These are phyloP conservation scores for Acanthurus tractus DNA, from an alignment of 2,797 vertebrate species.

Conservation along the genomic window DNA sequence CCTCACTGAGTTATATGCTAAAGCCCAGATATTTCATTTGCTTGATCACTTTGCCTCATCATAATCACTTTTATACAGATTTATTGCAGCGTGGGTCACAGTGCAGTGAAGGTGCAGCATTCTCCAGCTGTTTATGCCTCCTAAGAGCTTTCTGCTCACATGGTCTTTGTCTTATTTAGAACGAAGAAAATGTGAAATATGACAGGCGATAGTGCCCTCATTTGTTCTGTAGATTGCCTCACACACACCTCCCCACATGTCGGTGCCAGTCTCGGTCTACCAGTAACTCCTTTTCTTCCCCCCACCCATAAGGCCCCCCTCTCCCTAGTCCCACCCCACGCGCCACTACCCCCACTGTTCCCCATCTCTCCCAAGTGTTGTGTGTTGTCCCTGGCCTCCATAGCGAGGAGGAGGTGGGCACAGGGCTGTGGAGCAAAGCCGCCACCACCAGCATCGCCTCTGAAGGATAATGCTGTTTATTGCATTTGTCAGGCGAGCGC, in stretches of 20 bases:
- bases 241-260: conserved; percentile 83
- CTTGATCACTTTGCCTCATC: conserved; percentile 87
- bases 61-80: conserved; percentile 83
- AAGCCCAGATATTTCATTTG: conserved; percentile 85
- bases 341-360: conserved; percentile 49
- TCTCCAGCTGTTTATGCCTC: conserved; percentile 85
- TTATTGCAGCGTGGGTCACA: conserved; percentile 80
- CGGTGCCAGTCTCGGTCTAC: conserved; percentile 80
- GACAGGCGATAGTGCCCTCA: conserved; percentile 81
- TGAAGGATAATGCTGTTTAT: conserved; percentile 87
- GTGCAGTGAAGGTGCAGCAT: conserved; percentile 77
- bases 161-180: conserved; percentile 85
- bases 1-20: conserved; percentile 80
- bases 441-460: conserved; percentile 75
- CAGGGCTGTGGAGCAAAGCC: conserved; percentile 77
- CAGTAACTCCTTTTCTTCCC: conserved; percentile 66
- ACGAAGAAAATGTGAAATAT: conserved; percentile 82
- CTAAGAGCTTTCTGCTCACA: conserved; percentile 79
- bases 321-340: conserved; percentile 41
- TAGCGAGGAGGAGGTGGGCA: conserved; percentile 69
- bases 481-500: conserved; percentile 86
- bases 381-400: conserved; percentile 62
- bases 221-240: conserved; percentile 83
- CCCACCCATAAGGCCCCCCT: conserved; percentile 40
- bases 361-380: conserved; percentile 54